phyloP scores from a whole-genome alignment of 92 coral and sea anemone genomes.

The Pocillopora grandis region DNA sequence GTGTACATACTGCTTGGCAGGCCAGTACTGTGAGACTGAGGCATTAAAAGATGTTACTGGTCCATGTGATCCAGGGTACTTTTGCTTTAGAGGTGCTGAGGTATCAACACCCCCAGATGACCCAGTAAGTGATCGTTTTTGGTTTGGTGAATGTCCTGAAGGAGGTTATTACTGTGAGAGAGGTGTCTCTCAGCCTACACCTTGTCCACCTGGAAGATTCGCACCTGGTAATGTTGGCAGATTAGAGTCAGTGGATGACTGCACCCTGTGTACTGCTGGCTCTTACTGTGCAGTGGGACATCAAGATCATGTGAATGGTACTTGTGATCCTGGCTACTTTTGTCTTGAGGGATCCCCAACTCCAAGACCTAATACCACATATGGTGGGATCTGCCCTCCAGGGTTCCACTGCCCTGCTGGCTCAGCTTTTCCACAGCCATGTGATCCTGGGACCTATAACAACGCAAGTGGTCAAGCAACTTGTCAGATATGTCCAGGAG shows the following conservation, averaged over 20 bases:
- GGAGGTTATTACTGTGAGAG: conserved; percentile 86
- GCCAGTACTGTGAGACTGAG: conserved; percentile 73
- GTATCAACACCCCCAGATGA: conserved; percentile 66
- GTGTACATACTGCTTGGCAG: conserved; percentile 84
- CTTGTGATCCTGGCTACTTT: conserved; percentile 81
- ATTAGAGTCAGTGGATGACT: conserved; percentile 62
- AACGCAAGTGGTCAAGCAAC: conserved; percentile 77
- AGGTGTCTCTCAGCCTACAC: conserved; percentile 61
- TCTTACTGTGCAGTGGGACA: conserved; percentile 80
- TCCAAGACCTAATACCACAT: conserved; percentile 63
- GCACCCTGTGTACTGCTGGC: conserved; percentile 86
- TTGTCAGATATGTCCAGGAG: conserved; percentile 81
- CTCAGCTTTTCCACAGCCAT: conserved; percentile 78
- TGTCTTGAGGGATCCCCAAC: conserved; percentile 88
- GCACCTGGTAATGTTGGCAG: conserved; percentile 69
- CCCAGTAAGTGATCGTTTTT: conserved; percentile 29
- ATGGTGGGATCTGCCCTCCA: conserved; percentile 89
- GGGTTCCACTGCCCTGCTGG: conserved; percentile 82
- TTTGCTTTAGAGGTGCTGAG: conserved; percentile 68
- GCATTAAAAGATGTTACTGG: conserved; percentile 69
- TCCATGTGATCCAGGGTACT: conserved; percentile 84
- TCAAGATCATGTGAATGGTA: conserved; percentile 61
- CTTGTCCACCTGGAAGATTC: conserved; percentile 84
- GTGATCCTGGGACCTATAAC: conserved; percentile 81
- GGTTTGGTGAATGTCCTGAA: conserved; percentile 87